Conservation (phyloP, 2,797 vertebrate species). For the Parotocinclus haroldoi region DNA sequence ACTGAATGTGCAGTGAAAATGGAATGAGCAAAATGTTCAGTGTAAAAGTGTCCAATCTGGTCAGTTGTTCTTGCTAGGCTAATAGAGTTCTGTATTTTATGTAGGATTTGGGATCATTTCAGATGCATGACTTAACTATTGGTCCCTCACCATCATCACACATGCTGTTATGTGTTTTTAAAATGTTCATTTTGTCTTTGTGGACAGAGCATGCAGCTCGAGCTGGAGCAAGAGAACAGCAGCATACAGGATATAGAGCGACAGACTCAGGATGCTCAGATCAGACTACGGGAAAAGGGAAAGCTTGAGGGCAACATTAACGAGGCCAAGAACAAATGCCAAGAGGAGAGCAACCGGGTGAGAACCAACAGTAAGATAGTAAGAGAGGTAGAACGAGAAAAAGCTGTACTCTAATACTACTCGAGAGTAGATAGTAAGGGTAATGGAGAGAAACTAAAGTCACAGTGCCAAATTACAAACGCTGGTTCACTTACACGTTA, state of each 20-base stretch:
- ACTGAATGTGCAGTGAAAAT: too few species aligned
- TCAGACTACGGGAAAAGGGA: slow-evolving; percentile 86
- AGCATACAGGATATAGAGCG: slow-evolving; percentile 83
- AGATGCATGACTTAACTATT: too few species aligned
- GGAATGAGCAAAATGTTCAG: too few species aligned
- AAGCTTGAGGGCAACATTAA: slow-evolving; percentile 89
- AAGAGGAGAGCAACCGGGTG: neutral
- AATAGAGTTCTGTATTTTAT: too few species aligned
- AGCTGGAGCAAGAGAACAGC: slow-evolving; percentile 74
- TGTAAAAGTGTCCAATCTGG: too few species aligned
- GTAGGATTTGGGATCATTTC: too few species aligned
- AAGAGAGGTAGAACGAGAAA: neutral
- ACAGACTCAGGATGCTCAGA: slow-evolving; percentile 87
- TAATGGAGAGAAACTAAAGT: neutral
- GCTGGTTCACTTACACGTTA: too few species aligned
- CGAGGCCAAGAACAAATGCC: slow-evolving; percentile 86
- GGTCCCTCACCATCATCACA: too few species aligned
- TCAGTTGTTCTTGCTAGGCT: too few species aligned
- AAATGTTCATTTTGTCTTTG: neutral
- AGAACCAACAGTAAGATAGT: neutral
- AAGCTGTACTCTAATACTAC: too few species aligned
- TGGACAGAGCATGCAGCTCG: neutral
- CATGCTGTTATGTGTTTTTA: too few species aligned
- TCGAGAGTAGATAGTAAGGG: neutral
- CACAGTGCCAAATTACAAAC: too few species aligned